Evolutionary conservation across 2,797 vertebrate species (phyloP), one percentile per base, ranked within the genome.

Genomic region (Sarcophilus harrisii): DNA sequence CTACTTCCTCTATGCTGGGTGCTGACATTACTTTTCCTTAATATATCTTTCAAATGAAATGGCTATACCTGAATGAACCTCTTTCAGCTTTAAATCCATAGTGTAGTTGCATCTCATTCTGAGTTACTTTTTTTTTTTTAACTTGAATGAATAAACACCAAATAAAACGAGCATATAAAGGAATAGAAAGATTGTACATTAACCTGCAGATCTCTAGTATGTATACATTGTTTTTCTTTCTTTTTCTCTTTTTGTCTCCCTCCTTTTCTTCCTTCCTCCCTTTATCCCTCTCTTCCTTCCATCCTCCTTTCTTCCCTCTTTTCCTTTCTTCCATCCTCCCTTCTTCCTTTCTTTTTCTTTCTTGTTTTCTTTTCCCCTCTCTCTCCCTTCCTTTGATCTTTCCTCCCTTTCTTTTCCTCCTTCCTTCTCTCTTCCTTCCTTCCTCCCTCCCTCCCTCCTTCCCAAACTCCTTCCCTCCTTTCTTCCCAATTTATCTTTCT

Each of bases 21-120:
- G 92, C 93, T 66, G 93, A 57, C 92, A 95, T 91, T 92, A 91
- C 94, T 92, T 93, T 27, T n/a, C 28, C 58, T 21, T 27, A 38
- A 24, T 11, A n/a, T 28, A 28, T 57, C 24, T 59, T 4, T 66
- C 14, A 66, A 16, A 66, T n/a, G 30, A 66, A 29, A 32, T 16
- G 32, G 62, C 14, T 66, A 13, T 13, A n/a, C 16, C 16, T 66
- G 62, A n/a, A 66, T 18, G 14, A n/a, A n/a, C 32, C 32, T 14
- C 5, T n/a, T 66, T 66, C 32, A n/a, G 62, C 32, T 66, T 66
- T 66, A 66, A 66, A 66, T 66, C 32, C 18, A 14, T n/a, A 66
- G 62, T n/a, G 32, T 66, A 66, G 32, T 66, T n/a, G 62, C 62
- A 18, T 66, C 32, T n/a, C 62, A n/a, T n/a, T 66, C 62, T n/a